These are phyloP conservation scores for Gobio gobio DNA, from an alignment of 2,113 vertebrate genomes.

Conservation along the genomic window DNA sequence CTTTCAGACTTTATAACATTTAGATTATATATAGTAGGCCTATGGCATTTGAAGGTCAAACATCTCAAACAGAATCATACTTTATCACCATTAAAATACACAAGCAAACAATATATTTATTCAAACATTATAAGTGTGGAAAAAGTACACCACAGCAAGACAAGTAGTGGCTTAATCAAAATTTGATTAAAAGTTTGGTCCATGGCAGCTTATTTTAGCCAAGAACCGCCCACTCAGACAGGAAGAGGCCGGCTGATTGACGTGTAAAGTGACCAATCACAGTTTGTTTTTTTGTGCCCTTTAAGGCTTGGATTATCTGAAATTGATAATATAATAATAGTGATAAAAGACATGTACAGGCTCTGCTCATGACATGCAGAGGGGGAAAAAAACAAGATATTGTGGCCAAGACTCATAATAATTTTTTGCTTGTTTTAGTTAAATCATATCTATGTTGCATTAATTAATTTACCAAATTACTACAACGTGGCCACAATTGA, in stretches of 20 bases:
- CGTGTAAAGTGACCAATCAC: neutral
- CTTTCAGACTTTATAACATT: conserved; percentile 29
- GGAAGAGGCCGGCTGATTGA: neutral
- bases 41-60: neutral
- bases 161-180: conserved; percentile 7
- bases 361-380: neutral
- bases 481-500: neutral
- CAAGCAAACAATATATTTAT: conserved; percentile 29
- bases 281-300: neutral
- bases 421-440: neutral
- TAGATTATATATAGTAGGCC: neutral
- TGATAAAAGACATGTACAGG: neutral
- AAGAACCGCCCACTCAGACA: neutral
- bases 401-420: neutral
- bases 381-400: neutral
- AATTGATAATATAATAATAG: neutral
- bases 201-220: conserved; percentile 8
- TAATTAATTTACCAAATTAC: neutral
- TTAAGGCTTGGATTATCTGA: neutral
- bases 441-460: neutral
- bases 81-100: conserved; percentile 39
- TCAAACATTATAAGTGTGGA: conserved; percentile 38
- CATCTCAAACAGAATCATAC: conserved; percentile 22
- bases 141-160: conserved; percentile 40
- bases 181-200: neutral